Evolutionary conservation across 2,797 vertebrate species (phyloP).

Genomic region (Pogonophryne albipinna): DNA sequence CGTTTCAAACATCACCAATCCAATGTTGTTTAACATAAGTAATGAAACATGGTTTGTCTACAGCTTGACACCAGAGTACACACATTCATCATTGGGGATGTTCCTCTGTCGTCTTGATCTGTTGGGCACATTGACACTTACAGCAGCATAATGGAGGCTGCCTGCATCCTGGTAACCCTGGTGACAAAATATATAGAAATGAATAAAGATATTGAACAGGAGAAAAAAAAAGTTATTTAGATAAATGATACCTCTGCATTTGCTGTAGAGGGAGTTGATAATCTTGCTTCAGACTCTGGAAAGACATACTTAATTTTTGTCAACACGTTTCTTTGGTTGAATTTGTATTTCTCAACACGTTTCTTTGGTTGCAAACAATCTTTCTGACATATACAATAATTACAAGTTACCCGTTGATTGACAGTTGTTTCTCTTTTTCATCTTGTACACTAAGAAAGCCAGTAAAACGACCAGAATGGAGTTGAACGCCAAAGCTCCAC

Average conservation of each 20-base stretch:
- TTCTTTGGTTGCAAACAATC: not conserved
- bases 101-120: not conserved
- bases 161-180: constrained; percentile 4
- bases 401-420: not conserved
- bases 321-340: not conserved
- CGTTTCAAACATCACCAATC: not conserved
- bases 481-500: too few relatives aligned
- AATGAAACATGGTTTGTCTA: constrained; percentile 11
- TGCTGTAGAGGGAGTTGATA: not conserved
- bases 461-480: too few relatives aligned
- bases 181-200: not conserved
- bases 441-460: too few relatives aligned
- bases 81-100: not conserved
- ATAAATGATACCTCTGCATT: constrained; percentile 18
- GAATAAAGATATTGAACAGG: not conserved
- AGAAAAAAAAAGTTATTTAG: too few relatives aligned
- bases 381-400: not conserved
- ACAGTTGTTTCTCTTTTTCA: not conserved
- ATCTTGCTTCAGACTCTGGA: not conserved
- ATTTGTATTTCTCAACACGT: too few relatives aligned
- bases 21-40: not conserved
- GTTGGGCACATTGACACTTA: constrained; percentile 1
- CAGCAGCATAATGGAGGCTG: constrained; percentile 24
- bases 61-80: constrained; percentile 22
- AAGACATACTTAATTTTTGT: too few relatives aligned